Conservation (phyloP, 1,140 invertebrate species). For the Ctenoplectra terminalis region DNA sequence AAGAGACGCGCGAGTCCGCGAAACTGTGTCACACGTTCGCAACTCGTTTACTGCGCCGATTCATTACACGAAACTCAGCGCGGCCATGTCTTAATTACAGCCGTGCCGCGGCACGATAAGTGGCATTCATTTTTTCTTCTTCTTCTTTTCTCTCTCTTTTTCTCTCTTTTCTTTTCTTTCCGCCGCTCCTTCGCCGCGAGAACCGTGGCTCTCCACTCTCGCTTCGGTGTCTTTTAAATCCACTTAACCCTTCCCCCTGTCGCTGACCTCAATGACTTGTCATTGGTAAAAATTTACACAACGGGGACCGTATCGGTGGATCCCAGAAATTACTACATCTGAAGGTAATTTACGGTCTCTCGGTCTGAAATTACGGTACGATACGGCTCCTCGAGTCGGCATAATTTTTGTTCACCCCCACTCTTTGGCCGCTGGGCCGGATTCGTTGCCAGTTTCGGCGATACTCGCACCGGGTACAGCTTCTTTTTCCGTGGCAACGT, state of each 20-base stretch:
- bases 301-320: conserved; percentile 1
- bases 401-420: conserved; percentile 43
- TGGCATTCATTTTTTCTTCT: background rate
- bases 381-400: background rate
- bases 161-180: too few species aligned
- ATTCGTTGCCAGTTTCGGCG: conserved; percentile 46
- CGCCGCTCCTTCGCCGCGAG: background rate
- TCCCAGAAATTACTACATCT: conserved; percentile 53
- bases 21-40: conserved; percentile 28
- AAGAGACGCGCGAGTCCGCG: background rate
- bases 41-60: conserved; percentile 7
- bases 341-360: conserved; percentile 41
- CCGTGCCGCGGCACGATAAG: background rate
- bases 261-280: conserved; percentile 60
- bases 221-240: conserved; percentile 10
- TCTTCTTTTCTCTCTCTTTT: too few species aligned
- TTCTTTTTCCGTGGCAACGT: conserved; percentile 15
- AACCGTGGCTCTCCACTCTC: background rate
- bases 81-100: conserved; percentile 19
- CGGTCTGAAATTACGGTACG: conserved; percentile 42
- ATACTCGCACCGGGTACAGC: conserved; percentile 18
- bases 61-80: conserved; percentile 1
- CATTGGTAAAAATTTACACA: conserved; percentile 39
- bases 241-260: conserved; percentile 40
- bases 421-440: background rate